Base-by-base conservation (phyloP, 2,113 vertebrate species). In the Istiophorus platypterus region DNA sequence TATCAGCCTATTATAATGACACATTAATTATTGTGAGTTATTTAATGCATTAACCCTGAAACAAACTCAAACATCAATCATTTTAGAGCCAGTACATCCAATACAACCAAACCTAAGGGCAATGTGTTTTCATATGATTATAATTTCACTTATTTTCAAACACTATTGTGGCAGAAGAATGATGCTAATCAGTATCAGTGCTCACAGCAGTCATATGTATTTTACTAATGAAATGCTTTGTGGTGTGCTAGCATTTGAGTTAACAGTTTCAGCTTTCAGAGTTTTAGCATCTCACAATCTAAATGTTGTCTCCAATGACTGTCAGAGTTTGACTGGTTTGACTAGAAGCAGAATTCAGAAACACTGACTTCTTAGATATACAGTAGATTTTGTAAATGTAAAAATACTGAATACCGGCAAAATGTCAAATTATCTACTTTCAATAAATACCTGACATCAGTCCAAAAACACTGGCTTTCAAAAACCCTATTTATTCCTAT, bases 381-480 rank as follows among this genome's bases (percentile, higher is more conserved):
- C 31, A 34, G 31, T 34, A 34, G 5, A 27, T 52, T 13, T 15
- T 15, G 1, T 2, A 39, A 39, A 24, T 39, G 27, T 42, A 27
- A 59, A 74, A 59, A 67, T 42, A 59, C 4, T 52, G 12, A 58
- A 49, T 15, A 34, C 27, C 29, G 34, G 56, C 78, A 70, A 13
- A 58, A 58, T 42, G 29, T 47, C 31, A 8, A 39, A 39, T 39
- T 39, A 17, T 24, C 22, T 22, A 12, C 41, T 61, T 41, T 75
- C 62, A 67, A 31, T 12, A 59, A 41, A 71, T 9, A 29, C 3
- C 56, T 51, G 47, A 81, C 56, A 56, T 67, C 54, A 42, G 45
- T 59, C n/a, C 45, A 18, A 42, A 51, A 75, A 56, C 1, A 26
- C 14, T 42, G 26, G 2, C 26, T 34, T 73, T 42, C 31, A 63